phyloP scores from a whole-genome alignment of 1,140 invertebrate genomes.

The Thereuonema tuberculata region DNA sequence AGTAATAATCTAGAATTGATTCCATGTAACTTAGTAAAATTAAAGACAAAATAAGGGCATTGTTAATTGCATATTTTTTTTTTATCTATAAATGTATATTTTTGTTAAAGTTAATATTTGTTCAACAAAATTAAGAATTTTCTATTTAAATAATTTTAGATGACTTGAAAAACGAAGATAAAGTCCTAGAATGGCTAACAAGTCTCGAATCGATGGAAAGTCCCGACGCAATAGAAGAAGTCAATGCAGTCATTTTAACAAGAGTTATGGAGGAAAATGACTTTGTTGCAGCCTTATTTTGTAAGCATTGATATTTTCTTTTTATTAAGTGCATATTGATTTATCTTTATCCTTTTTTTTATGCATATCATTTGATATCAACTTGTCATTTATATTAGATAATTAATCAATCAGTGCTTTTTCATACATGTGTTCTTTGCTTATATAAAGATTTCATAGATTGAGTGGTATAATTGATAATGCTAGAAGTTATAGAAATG shows the following conservation, averaged over 20 bases:
- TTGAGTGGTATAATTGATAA: no score
- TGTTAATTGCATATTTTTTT: no score
- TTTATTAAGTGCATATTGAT: not conserved
- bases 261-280: constrained; percentile 86
- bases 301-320: constrained; percentile 48
- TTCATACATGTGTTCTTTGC: no score
- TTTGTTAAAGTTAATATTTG: not conserved
- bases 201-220: constrained; percentile 86
- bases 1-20: no score
- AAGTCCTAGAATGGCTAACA: constrained; percentile 80
- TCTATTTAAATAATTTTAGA: constrained; percentile 39
- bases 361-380: no score
- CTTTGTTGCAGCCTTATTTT: constrained; percentile 84
- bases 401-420: no score
- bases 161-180: constrained; percentile 84
- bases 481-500: no score
- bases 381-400: no score
- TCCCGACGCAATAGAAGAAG: constrained; percentile 90
- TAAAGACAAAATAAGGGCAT: no score
- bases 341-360: not conserved
- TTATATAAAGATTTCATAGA: no score
- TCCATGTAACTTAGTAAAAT: not conserved
- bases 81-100: no score
- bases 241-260: constrained; percentile 74
- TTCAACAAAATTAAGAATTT: not conserved